Conservation (phyloP, 2,113 vertebrate species). For the Sebastes schlegelii region DNA sequence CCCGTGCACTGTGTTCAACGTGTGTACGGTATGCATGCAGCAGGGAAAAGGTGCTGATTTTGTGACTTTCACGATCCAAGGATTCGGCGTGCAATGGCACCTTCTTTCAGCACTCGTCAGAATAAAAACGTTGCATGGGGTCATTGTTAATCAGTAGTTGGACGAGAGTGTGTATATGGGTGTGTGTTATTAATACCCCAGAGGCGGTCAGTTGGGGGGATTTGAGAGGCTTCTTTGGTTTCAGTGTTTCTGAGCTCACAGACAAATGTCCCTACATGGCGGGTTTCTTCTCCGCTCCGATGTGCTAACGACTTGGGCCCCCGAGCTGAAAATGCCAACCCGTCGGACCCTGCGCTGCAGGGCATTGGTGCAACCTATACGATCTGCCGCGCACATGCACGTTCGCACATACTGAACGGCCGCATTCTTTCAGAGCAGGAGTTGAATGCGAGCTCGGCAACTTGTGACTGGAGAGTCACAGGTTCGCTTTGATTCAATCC, state of each 20-base stretch:
- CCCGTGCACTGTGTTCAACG: constrained; percentile 21
- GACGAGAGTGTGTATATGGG: constrained; percentile 47
- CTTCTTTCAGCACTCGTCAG: constrained; percentile 41
- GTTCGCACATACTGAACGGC: not conserved
- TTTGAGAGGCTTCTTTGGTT: constrained; percentile 79
- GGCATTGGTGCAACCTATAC: constrained; percentile 31
- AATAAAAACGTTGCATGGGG: constrained; percentile 27
- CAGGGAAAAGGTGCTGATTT: not conserved
- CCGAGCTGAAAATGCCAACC: constrained; percentile 42
- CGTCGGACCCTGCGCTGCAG: constrained; percentile 39
- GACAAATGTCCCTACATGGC: constrained; percentile 81
- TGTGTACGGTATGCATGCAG: not conserved
- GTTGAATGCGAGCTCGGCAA: constrained; percentile 15
- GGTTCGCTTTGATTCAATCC: constrained; percentile 45
- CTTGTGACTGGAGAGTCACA: constrained; percentile 46
- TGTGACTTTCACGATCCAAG: not conserved
- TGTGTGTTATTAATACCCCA: constrained; percentile 80
- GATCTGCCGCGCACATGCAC: constrained; percentile 19
- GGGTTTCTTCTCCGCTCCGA: constrained; percentile 63
- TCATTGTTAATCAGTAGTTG: constrained; percentile 68
- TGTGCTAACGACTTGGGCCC: constrained; percentile 65
- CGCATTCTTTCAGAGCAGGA: constrained; percentile 16
- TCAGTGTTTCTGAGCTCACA: constrained; percentile 80
- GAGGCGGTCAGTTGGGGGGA: constrained; percentile 70
- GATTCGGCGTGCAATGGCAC: constrained; percentile 14